Conservation (phyloP, 1,140 invertebrate species). For the Microplitis mediator region DNA sequence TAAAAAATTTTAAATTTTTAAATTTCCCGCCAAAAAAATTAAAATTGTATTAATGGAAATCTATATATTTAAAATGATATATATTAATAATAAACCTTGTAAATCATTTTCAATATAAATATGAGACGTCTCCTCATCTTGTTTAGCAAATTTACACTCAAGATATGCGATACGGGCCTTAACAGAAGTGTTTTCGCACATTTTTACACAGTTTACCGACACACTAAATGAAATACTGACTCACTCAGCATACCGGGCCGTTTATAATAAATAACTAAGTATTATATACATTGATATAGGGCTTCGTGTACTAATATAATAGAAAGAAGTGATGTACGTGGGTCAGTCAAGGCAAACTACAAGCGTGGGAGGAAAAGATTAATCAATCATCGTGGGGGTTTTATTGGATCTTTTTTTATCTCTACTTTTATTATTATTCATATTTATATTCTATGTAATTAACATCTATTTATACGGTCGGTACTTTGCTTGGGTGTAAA, state of each 20-base stretch:
- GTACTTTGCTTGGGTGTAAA: not conserved
- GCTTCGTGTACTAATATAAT: constrained; percentile 60
- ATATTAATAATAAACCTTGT: not conserved
- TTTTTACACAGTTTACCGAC: constrained; percentile 30
- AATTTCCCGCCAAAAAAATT: too few relatives aligned
- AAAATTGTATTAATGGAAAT: not conserved
- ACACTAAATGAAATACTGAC: constrained; percentile 2
- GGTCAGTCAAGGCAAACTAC: constrained; percentile 32
- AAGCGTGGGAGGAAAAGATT: constrained; percentile 8
- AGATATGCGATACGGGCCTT: constrained; percentile 50
- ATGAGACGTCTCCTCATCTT: not conserved
- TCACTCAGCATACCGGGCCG: constrained; percentile 35
- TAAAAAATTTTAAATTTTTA: too few relatives aligned
- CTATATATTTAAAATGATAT: not conserved
- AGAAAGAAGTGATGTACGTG: constrained; percentile 26
- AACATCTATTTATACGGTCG: not conserved
- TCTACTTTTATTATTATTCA: constrained; percentile 2
- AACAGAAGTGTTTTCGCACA: constrained; percentile 50
- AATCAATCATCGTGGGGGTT: constrained; percentile 11
- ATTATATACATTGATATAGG: constrained; percentile 52
- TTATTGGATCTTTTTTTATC: not conserved
- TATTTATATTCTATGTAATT: not conserved
- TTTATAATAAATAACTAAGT: constrained; percentile 45
- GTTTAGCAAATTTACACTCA: constrained; percentile 50
- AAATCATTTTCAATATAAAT: not conserved